Evolutionary conservation across 2,888 invertebrate genomes (phyloP).

Genomic region (Dryobota labecula): DNA sequence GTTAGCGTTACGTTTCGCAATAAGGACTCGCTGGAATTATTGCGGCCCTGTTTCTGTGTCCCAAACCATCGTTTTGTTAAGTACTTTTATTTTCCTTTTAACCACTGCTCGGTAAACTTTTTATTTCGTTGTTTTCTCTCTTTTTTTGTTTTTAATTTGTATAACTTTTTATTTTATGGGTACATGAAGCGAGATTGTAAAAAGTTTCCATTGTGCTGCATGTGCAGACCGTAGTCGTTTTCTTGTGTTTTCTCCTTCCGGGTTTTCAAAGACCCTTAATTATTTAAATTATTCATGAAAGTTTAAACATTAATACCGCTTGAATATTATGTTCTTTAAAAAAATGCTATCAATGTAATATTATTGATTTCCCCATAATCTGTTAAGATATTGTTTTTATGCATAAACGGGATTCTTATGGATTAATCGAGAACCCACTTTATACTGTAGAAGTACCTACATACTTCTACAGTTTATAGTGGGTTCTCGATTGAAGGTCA

Average conservation of each 20-base stretch:
- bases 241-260: constrained; percentile 26
- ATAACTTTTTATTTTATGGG: constrained; percentile 66
- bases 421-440: no score
- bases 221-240: constrained; percentile 29
- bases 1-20: constrained; percentile 64
- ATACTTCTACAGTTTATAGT: background rate
- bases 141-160: constrained; percentile 65
- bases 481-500: constrained; percentile 27
- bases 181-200: constrained; percentile 59
- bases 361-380: background rate
- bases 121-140: constrained; percentile 68
- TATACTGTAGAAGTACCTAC: no score
- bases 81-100: constrained; percentile 74
- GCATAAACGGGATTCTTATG: constrained; percentile 1
- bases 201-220: constrained; percentile 51
- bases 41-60: constrained; percentile 62
- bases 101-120: constrained; percentile 72
- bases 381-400: background rate
- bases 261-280: background rate
- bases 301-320: background rate
- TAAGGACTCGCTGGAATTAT: constrained; percentile 61
- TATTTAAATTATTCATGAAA: constrained; percentile 18
- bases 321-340: constrained; percentile 2
- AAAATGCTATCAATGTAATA: constrained; percentile 3
- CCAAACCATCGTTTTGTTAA: constrained; percentile 69